Conservation (phyloP, 2,888 invertebrate species). For the Drosophila setosimentum region DNA sequence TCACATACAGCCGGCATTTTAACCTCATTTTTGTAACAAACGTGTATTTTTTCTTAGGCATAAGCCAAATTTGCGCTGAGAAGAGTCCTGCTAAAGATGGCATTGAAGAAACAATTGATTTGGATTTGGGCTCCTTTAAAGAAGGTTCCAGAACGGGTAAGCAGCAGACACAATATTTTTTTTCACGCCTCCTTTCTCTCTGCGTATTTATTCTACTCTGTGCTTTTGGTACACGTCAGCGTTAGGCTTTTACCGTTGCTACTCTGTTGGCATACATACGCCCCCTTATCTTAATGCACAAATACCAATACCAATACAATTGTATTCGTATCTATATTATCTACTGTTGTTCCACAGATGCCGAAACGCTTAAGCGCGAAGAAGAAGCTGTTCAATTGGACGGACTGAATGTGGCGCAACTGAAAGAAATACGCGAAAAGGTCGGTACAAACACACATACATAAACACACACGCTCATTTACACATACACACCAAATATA, state of each 20-base stretch:
- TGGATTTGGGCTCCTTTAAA: constrained; percentile 92
- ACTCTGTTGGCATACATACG: constrained; percentile 19
- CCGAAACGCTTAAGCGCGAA: constrained; percentile 95
- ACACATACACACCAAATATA: background rate
- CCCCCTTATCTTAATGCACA: constrained; percentile 42
- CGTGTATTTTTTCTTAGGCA: constrained; percentile 56
- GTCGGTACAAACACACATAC: constrained; percentile 56
- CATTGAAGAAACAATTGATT: constrained; percentile 89
- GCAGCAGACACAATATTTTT: constrained; percentile 19
- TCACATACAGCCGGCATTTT: constrained; percentile 57
- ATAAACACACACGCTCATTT: background rate
- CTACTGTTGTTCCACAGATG: constrained; percentile 87
- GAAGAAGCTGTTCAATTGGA: constrained; percentile 98
- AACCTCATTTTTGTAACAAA: constrained; percentile 55
- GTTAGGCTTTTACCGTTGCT: constrained; percentile 46
- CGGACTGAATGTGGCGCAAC: constrained; percentile 96
- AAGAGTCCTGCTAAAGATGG: constrained; percentile 58
- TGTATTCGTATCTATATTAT: background rate
- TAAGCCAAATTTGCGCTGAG: constrained; percentile 78
- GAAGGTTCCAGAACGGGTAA: constrained; percentile 96
- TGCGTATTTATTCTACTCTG: constrained; percentile 6
- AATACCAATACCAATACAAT: constrained; percentile 2
- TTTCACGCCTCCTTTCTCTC: background rate
- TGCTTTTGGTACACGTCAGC: constrained; percentile 72
- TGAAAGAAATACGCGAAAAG: constrained; percentile 95